phyloP scores from a whole-genome alignment of 2,888 invertebrate species.

The Hedychridium roseum region DNA sequence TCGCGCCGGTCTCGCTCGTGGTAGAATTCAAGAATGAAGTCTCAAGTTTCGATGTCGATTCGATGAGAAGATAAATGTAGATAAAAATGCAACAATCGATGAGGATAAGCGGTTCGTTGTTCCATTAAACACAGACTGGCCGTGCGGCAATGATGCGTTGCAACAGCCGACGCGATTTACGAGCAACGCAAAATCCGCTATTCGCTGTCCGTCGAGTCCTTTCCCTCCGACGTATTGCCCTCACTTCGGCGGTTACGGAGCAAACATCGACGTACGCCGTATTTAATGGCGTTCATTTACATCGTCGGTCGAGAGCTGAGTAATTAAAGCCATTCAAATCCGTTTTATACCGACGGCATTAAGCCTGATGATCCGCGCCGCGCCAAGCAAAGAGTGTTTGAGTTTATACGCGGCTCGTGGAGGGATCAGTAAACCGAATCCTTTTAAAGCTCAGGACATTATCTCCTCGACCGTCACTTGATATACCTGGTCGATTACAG shows the following conservation, averaged over 20 bases:
- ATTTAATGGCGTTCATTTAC: slow-evolving; percentile 56
- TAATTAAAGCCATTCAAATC: slow-evolving; percentile 54
- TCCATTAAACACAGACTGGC: no score
- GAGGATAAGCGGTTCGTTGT: no score
- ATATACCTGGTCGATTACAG: no score
- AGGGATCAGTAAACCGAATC: slow-evolving; percentile 46
- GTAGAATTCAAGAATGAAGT: no score
- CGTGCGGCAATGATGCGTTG: no score
- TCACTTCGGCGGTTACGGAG: slow-evolving; percentile 41
- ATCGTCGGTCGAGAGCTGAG: slow-evolving; percentile 55
- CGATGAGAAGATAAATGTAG: no score
- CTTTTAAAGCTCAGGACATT: slow-evolving; percentile 33
- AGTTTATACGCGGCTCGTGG: slow-evolving; percentile 41
- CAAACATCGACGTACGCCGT: slow-evolving; percentile 46
- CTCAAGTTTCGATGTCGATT: no score
- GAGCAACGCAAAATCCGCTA: no score
- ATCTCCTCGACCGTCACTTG: no score
- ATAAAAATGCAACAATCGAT: no score
- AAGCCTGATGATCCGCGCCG: slow-evolving; percentile 32
- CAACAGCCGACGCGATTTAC: no score
- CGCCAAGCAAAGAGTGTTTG: slow-evolving; percentile 41
- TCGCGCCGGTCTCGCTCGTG: no score
- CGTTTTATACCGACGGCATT: slow-evolving; percentile 43
- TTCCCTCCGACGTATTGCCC: slow-evolving; percentile 34
- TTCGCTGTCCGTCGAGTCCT: slow-evolving; percentile 15